Base-by-base conservation (phyloP, 2,797 vertebrate species). In the Decapterus maruadsi region DNA sequence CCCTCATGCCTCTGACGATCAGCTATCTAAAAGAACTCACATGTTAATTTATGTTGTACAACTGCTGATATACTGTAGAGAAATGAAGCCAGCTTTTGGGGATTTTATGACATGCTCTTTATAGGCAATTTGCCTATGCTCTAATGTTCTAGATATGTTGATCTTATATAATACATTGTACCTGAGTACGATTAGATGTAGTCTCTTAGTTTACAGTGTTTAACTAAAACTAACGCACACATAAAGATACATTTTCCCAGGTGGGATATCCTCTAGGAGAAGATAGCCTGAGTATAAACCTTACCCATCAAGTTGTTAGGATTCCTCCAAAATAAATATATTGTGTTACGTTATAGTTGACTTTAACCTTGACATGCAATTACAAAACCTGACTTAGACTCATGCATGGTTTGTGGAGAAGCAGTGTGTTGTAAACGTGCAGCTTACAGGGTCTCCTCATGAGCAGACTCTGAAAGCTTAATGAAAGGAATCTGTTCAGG, bases 391-490 rank as follows among this genome's bases (percentile, higher is more conserved):
- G 40, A 40, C 57, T 26, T 14, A 26, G 20, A 31, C 10, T 51
- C 56, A 51, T 66, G 19, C 11, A 10, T 45, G 20, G 12, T 51
- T 84, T 45, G 54, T 50, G 34, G 22, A 59, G 26, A 60, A 31
- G 50, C 17, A 53, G n/a, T 26, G 29, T 46, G 56, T 68, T 80
- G 48, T n/a, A 65, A 38, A 11, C 40, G 2, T 53, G 22, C 16
- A 69, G 38, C 19, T 81, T 71, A 76, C 11, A 34, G 54, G 51
- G 13, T 72, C n/a, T 48, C 34, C 43, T 36, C 14, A 53, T 54
- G 42, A n/a, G 31, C 58, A 66, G 59, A 68, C 13, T 65, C 31
- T 50, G 20, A 75, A 75, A 60, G 58, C 66, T 72, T 19, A 5
- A 36, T 38, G 31, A 75, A 55, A 71, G 29, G 26, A 8, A 4